Evolutionary conservation across 2,113 vertebrate genomes (phyloP), one percentile per base, ranked within the genome.

Genomic region (Mastomys natalensis): DNA sequence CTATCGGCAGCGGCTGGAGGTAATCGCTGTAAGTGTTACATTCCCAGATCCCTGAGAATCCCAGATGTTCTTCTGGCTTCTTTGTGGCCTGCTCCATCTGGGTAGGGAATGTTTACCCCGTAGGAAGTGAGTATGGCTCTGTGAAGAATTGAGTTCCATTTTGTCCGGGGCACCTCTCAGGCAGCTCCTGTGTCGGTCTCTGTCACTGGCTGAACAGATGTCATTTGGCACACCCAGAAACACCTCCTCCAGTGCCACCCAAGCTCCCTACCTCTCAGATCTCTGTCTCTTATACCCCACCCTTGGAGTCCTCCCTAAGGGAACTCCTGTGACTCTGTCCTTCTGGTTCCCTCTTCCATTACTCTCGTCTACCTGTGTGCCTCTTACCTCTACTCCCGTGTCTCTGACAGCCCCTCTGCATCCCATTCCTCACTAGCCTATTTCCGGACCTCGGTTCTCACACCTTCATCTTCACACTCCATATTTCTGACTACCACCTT

Each of bases 1-100:
- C 93, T 98, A 98, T 87, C 96, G 97, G 37, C 97, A 98, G 96
- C 95, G 98, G 55, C 95, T 98, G 12, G 97, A 98, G 87, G 98
- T 97, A 92, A 98, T 98, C 31, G 95, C 95, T 8, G 98, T 98
- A 97, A 98, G 98, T 97, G 90, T 58, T 7, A 26, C 37, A 29
- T 45, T 72, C 21, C 66, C n/a, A 0, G 24, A 0, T 29, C 43
- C 17, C 7, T 11, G 3, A 45, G 60, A 45, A 43, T n/a, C n/a
- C 58, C 31, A 22, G 13, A 7, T 13, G 31, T 22, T 43, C 21
- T 74, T 22, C 34, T 0, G 2, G 22, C 22, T 24, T 37, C 76
- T 40, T 78, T 15, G 24, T 34, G 17, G 0, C 29, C 15, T 60
- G 40, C 31, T 19, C 10, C 43, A 70, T 86, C 62, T 3, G 62